These are phyloP conservation scores for Neofelis nebulosa DNA, from an alignment of 2,113 vertebrate genomes.

Conservation along the genomic window DNA sequence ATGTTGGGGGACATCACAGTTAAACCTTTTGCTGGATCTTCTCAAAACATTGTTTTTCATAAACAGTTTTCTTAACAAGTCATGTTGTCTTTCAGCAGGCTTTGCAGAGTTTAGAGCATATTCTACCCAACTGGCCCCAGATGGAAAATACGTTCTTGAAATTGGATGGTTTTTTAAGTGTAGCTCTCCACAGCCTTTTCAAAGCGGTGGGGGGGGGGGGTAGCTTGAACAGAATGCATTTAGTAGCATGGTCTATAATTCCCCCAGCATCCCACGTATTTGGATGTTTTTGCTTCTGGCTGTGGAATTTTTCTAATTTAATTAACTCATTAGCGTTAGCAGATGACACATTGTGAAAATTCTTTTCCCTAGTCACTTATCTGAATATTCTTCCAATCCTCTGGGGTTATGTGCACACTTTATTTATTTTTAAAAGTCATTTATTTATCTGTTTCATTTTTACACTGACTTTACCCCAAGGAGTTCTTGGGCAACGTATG, in stretches of 20 bases:
- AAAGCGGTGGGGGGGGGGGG: not conserved
- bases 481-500: conserved; percentile 7
- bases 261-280: conserved; percentile 70
- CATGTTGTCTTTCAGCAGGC: conserved; percentile 57
- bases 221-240: conserved; percentile 57
- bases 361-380: conserved; percentile 74
- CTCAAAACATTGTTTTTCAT: conserved; percentile 51
- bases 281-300: conserved; percentile 79
- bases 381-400: conserved; percentile 77
- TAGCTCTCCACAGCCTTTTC: conserved; percentile 59
- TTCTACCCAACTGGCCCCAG: conserved; percentile 67
- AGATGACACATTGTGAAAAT: conserved; percentile 78
- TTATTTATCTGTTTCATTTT: conserved; percentile 64
- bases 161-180: conserved; percentile 70
- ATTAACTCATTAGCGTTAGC: conserved; percentile 85
- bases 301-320: conserved; percentile 85
- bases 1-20: not conserved
- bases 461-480: conserved; percentile 31
- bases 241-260: conserved; percentile 65
- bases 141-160: conserved; percentile 76
- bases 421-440: conserved; percentile 53
- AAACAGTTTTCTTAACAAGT: conserved; percentile 68
- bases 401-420: conserved; percentile 61
- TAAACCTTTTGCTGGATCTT: conserved; percentile 48
- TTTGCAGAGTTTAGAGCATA: conserved; percentile 50